Evolutionary conservation across 2,113 vertebrate species (phyloP), one percentile per base, ranked within the genome.

Genomic region (Podarcis cretensis): DNA sequence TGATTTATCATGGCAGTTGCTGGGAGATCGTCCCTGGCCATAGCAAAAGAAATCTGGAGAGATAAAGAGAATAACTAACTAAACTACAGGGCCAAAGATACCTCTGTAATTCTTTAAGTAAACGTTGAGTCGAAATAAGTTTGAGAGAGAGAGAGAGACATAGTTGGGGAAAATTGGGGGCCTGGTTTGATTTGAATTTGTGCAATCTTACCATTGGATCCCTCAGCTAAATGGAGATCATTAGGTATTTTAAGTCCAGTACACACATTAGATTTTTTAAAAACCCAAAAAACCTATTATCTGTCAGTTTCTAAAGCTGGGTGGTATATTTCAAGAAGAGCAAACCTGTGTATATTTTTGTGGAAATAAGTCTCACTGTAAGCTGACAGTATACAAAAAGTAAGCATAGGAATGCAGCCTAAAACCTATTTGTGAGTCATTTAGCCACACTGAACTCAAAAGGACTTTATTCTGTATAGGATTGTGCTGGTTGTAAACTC

Each of bases 1-100:
- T 86, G 77, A 93, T 87, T 95, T 94, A 90, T 94, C 91, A 92
- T 88, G 92, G 54, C 21, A 14, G 84, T 90, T 94, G 91, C 65
- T 88, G 71, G 48, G 79, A 87, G 84, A 89, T 59, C 85, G 1
- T 0, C 65, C 86, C 1, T 0, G 54, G 30, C 80, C 77, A 65
- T 40, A 84, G 85, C 48, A 89, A 90, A 90, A 93, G 89, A 94
- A 95, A 93, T 80, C 73, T 75, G 92, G 4, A 54, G 88, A 88
- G 88, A 86, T 85, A 90, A 86, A 18, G 84, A 87, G 82, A 88
- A 0, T 30, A 86, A 85, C 84, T 85, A 85, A 83, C 84, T 79
- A 78, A 93, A 93, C 93, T 84, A 87, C 92, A 91, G 91, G 90
- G 27, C 83, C 48, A 82, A 63, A 92, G 1, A 0, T 54, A 43